Evolutionary conservation across 2,888 invertebrate genomes (phyloP), one percentile per base, ranked within the genome.

Genomic region (Trissonchulus latispiculum): DNA sequence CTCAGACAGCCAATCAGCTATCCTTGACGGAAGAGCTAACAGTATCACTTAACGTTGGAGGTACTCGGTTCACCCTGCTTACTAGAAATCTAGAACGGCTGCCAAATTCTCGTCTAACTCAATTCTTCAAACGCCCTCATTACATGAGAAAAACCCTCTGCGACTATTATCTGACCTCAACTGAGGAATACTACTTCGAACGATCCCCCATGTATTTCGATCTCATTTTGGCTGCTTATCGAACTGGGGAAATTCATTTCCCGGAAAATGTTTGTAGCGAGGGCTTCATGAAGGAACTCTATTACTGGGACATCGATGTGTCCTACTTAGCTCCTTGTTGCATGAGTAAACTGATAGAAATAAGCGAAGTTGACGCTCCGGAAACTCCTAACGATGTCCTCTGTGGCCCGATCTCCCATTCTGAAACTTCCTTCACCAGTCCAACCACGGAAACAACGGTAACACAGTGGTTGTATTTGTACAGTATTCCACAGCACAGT

Each of bases 221-320:
- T 72, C 76, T 79, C 61, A 76, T 80, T 29, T 80, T 78, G 72
- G 79, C 79, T 67, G 80, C 78, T 73, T 80, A 79, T 70, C 73
- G 78, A 36, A 77, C 77, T 1, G 85, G 85, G 35, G 75, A 80
- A 23, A 75, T 84, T 61, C 81, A 83, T 73, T 80, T 84, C 66
- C 84, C 85, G 0, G 80, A 83, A 0, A 84, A 85, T 73, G 81
- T 85, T 15, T 85, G 85, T 35, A 80, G 83, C 32, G 84, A 84
- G 73, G 83, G 85, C 36, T 84, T 85, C 73, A 77, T 85, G 15
- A 83, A 83, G 68, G 85, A 85, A 76, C 77, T 85, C 1, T 79
- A 83, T 61, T 85, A 84, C 76, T 85, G 80, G 80, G 74, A 77
- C 67, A 77, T 80, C 37, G 74, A 76, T 18, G 75, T 77, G 28